A percentile compares a stretch with the other conserved stretches of the same genome.
Conservation (phyloP, 2,113 vertebrate species). For the Megalops atlanticus region DNA sequence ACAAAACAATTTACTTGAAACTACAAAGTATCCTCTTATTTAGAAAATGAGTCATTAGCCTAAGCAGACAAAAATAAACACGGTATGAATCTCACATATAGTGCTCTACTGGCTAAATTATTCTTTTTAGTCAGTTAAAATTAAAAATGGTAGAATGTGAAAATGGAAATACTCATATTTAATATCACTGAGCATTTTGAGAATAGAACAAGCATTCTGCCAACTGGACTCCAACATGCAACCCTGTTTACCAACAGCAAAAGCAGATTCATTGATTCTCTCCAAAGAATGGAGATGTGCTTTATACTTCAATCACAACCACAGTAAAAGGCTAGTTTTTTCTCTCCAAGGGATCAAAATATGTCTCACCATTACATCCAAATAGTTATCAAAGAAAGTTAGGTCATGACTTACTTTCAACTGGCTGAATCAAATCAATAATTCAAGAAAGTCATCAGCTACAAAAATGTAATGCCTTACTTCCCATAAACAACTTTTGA, state of each 20-base stretch:
- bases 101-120: background rate
- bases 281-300: background rate
- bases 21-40: background rate
- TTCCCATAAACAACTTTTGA: background rate
- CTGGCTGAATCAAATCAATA: background rate
- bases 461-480: background rate
- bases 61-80: background rate
- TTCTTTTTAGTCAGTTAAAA: background rate
- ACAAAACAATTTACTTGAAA: background rate
- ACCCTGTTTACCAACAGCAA: background rate
- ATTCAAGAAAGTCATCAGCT: background rate
- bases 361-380: background rate
- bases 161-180: background rate
- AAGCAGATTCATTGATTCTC: background rate
- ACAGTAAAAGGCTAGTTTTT: background rate
- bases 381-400: background rate
- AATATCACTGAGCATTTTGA: background rate
- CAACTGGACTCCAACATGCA: background rate
- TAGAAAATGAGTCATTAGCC: background rate
- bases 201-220: background rate
- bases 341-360: slow-evolving; percentile 14
- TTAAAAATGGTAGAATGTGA: background rate
- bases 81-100: background rate
- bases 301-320: background rate
- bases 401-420: background rate